Percentiles rank a stretch among this genome's conserved stretches.
phyloP scores from a whole-genome alignment of 1,140 invertebrate genomes.

The Paraescarpia echinospica region DNA sequence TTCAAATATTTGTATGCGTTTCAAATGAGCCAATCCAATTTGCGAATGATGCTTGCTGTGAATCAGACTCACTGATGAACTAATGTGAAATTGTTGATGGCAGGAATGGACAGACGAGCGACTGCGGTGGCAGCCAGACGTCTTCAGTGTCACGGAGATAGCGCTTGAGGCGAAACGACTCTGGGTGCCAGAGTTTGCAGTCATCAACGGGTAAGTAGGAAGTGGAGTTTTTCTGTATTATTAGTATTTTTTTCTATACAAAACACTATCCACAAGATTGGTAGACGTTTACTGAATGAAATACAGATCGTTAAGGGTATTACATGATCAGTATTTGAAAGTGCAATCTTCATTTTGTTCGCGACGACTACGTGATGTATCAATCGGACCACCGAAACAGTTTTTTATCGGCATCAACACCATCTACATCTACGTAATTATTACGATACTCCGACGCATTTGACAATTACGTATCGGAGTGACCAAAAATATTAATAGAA shows the following conservation, averaged over 20 bases:
- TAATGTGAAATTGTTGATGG: not conserved
- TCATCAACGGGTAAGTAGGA: slow-evolving; percentile 30
- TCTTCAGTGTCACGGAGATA: slow-evolving; percentile 23
- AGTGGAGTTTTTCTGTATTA: not conserved
- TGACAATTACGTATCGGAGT: too few species aligned
- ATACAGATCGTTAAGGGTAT: not conserved
- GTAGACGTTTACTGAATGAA: not conserved
- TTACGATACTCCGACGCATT: too few species aligned
- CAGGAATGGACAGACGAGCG: slow-evolving; percentile 32
- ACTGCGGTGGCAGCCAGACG: slow-evolving; percentile 22
- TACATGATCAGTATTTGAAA: slow-evolving; percentile 6
- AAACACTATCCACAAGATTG: not conserved
- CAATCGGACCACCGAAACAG: too few species aligned
- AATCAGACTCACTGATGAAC: not conserved
- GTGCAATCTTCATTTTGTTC: not conserved
- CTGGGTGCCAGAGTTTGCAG: slow-evolving; percentile 32
- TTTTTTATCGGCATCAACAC: too few species aligned
- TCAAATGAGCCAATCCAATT: not conserved
- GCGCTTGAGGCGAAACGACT: slow-evolving; percentile 25
- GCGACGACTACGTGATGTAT: too few species aligned
- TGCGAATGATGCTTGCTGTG: not conserved
- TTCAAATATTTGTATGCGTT: not conserved
- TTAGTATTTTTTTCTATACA: not conserved
- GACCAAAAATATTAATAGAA: too few species aligned
- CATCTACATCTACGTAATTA: too few species aligned